phyloP scores from a whole-genome alignment of 2,797 vertebrate species.

The Halcyon leucocephala region DNA sequence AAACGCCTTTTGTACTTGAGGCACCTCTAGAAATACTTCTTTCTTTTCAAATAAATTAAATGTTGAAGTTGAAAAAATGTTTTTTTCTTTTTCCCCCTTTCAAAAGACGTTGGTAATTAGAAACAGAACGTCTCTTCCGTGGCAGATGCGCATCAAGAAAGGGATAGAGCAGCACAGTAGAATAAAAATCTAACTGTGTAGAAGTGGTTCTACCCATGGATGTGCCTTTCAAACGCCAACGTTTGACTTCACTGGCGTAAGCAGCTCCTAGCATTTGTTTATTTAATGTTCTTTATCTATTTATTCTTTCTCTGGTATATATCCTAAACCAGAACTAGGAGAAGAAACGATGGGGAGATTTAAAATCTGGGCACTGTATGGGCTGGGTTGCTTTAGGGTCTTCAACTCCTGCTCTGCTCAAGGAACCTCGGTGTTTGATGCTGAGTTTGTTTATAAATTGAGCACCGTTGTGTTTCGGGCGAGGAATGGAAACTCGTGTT shows the following conservation, averaged over 20 bases:
- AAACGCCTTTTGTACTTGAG: slow-evolving; percentile 36
- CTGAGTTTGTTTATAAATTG: background rate
- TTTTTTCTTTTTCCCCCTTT: background rate
- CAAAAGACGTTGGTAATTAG: background rate
- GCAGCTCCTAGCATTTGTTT: background rate
- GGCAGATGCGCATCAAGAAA: background rate
- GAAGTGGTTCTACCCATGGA: background rate
- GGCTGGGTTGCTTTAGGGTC: background rate
- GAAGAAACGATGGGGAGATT: background rate
- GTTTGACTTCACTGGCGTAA: background rate
- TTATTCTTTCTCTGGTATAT: background rate
- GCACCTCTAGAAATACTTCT: slow-evolving; percentile 27
- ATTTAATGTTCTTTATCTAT: too few species aligned
- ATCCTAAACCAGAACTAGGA: background rate
- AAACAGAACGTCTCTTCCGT: slow-evolving; percentile 12
- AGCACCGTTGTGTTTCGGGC: rapidly evolving
- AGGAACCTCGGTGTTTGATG: background rate
- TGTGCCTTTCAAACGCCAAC: background rate
- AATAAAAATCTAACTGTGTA: background rate
- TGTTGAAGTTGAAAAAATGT: background rate
- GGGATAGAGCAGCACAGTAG: background rate
- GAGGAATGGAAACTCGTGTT: background rate
- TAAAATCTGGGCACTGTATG: rapidly evolving
- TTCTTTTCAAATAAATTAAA: slow-evolving; percentile 14
- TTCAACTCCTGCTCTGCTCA: background rate